Evolutionary conservation across 2,888 invertebrate genomes (phyloP).

Genomic region (Drosophila pegasa): DNA sequence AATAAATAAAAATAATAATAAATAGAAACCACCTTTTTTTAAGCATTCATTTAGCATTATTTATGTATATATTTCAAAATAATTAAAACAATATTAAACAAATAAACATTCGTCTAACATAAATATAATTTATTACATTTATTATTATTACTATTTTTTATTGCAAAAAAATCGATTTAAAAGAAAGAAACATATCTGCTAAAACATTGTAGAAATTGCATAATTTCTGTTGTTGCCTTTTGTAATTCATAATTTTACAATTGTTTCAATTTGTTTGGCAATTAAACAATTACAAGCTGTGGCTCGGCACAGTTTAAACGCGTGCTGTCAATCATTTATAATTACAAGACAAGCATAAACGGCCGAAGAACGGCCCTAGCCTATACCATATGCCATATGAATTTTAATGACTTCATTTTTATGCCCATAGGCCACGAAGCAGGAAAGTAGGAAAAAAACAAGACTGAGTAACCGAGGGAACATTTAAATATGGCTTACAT

Average conservation of each 20-base stretch:
- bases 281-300: constrained; percentile 34
- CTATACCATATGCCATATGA: constrained; percentile 36
- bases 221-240: background rate
- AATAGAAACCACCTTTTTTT: too few species aligned
- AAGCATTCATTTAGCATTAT: too few species aligned
- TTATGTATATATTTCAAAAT: too few species aligned
- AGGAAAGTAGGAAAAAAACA: background rate
- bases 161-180: background rate
- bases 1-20: too few species aligned
- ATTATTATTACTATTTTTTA: background rate
- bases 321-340: constrained; percentile 59
- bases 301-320: constrained; percentile 24
- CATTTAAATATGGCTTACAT: constrained; percentile 72
- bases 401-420: constrained; percentile 71
- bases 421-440: constrained; percentile 66
- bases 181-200: background rate
- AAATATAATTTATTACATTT: too few species aligned
- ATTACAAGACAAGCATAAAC: constrained; percentile 46
- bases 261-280: constrained; percentile 21
- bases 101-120: too few species aligned
- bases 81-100: too few species aligned
- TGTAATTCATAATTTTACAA: constrained; percentile 12
- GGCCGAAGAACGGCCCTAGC: constrained; percentile 19
- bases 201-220: background rate
- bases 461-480: constrained; percentile 7